phyloP scores from a whole-genome alignment of 2,888 invertebrate genomes.

The Julus scanicus region DNA sequence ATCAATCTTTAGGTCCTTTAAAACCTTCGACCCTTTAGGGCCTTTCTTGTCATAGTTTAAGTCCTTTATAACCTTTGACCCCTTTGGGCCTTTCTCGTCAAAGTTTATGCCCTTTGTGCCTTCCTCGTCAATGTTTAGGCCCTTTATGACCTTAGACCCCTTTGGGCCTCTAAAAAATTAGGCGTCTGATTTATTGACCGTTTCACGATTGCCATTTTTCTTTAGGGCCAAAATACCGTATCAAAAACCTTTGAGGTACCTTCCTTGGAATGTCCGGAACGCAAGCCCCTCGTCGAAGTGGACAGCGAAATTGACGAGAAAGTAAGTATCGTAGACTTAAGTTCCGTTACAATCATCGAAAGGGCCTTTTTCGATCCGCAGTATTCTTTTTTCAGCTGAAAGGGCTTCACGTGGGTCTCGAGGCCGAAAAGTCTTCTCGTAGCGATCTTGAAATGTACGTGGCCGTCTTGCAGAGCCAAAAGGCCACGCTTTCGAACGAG shows the following conservation, averaged over 20 bases:
- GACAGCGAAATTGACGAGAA: slow-evolving; percentile 62
- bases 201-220: background rate
- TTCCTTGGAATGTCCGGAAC: slow-evolving; percentile 49
- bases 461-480: slow-evolving; percentile 69
- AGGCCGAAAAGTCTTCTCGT: slow-evolving; percentile 67
- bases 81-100: too few species aligned
- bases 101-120: too few species aligned
- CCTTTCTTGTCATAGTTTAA: too few species aligned
- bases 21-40: too few species aligned
- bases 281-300: background rate
- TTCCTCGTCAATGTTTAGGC: too few species aligned
- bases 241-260: slow-evolving; percentile 59
- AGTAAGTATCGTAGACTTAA: slow-evolving; percentile 58
- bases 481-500: slow-evolving; percentile 68
- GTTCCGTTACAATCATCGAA: too few species aligned
- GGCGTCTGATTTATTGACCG: too few species aligned
- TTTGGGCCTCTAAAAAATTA: too few species aligned
- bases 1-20: too few species aligned
- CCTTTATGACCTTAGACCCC: too few species aligned
- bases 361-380: too few species aligned
- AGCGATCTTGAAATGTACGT: slow-evolving; percentile 70
- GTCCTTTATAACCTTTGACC: too few species aligned
- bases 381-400: slow-evolving; percentile 63
- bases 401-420: slow-evolving; percentile 66
- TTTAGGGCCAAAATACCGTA: background rate